Percentiles rank a stretch among this genome's conserved stretches.
Conservation (phyloP, 2,888 invertebrate species). For the Heterodera filipjevi region DNA sequence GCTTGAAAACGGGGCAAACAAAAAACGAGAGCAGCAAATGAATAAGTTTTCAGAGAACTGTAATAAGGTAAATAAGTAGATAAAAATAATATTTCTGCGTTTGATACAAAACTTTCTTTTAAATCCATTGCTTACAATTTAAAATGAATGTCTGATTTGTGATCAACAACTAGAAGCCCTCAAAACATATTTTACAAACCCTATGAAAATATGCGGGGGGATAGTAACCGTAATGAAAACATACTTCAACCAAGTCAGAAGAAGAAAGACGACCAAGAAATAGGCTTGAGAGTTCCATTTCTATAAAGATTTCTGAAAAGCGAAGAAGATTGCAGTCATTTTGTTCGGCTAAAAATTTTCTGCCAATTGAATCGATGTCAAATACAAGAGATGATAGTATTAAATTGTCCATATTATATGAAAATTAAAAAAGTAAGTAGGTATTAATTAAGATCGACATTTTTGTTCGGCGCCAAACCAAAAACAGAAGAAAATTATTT, state of each 20-base stretch:
- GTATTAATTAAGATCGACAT: too few species aligned
- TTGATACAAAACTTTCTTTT: too few species aligned
- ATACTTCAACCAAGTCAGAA: constrained; percentile 37
- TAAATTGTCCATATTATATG: background rate
- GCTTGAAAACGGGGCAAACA: constrained; percentile 17
- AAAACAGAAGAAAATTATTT: too few species aligned
- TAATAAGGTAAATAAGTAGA: background rate
- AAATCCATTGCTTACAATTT: too few species aligned
- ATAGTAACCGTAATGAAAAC: too few species aligned
- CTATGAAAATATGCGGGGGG: background rate
- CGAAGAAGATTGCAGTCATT: background rate
- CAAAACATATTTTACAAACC: background rate
- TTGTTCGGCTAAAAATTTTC: constrained; percentile 15
- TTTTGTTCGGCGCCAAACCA: too few species aligned
- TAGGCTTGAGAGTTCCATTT: constrained; percentile 38
- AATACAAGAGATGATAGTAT: constrained; percentile 16
- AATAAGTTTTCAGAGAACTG: constrained; percentile 29
- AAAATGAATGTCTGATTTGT: too few species aligned
- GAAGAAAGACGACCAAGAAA: constrained; percentile 36
- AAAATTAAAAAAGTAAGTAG: background rate
- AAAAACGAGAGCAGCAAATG: constrained; percentile 22
- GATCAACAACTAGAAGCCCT: too few species aligned
- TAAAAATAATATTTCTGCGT: too few species aligned
- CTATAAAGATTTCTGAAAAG: constrained; percentile 33
- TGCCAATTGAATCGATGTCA: constrained; percentile 21